phyloP scores from a whole-genome alignment of 2,113 vertebrate genomes.

The Heptranchias perlo region DNA sequence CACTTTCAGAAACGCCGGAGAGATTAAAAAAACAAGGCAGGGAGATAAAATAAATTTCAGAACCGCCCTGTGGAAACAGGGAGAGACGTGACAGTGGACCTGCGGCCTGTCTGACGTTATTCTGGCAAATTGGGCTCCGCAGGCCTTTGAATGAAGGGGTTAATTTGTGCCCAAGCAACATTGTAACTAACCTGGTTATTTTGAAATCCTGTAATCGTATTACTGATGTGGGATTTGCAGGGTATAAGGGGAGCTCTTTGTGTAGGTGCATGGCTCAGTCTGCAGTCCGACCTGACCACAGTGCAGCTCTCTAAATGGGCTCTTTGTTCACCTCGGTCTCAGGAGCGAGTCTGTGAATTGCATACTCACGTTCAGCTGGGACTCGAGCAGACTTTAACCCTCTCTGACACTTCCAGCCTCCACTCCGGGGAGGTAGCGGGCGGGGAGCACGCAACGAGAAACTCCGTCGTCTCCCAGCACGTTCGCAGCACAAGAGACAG shows the following conservation, averaged over 20 bases:
- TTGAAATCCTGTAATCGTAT: conserved; percentile 31
- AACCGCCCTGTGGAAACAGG: neutral
- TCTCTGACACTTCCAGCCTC: neutral
- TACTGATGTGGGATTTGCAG: conserved; percentile 16
- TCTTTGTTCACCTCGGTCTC: conserved; percentile 15
- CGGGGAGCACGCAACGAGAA: neutral
- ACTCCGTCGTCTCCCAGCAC: no score
- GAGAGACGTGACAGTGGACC: neutral
- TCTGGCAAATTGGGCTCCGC: neutral
- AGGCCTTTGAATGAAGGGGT: neutral
- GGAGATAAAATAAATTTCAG: neutral
- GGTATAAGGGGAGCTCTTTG: conserved; percentile 10
- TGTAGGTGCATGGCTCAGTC: neutral
- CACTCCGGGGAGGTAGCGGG: neutral
- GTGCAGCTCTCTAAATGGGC: neutral
- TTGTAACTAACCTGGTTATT: conserved; percentile 32
- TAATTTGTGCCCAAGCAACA: neutral
- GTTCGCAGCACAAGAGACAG: neutral
- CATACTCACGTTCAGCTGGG: neutral
- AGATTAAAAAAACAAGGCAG: neutral
- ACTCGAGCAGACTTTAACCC: neutral
- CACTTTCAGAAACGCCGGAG: neutral
- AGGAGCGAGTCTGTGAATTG: neutral
- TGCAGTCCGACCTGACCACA: conserved; percentile 19
- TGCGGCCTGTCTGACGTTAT: neutral